Evolutionary conservation across 1,140 invertebrate genomes (phyloP).

Genomic region (Orchestia grillus): DNA sequence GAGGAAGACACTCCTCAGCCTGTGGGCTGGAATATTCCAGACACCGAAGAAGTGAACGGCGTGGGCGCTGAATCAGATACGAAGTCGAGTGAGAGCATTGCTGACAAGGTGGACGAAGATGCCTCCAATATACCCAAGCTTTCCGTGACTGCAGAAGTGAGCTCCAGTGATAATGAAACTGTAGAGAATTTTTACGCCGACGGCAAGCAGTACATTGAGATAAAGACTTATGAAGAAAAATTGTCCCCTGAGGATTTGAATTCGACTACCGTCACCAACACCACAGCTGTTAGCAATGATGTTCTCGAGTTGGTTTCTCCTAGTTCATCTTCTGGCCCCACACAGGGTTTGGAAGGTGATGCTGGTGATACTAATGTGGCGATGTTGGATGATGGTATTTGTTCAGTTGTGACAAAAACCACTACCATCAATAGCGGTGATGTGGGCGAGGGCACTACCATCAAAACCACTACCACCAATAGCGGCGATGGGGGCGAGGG

Average conservation of each 20-base stretch:
- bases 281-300: not conserved
- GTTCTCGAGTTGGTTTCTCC: not conserved
- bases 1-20: not conserved
- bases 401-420: not conserved
- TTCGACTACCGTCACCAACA: not conserved
- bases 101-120: not conserved
- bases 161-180: not conserved
- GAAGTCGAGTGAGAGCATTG: not conserved
- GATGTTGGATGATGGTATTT: not conserved
- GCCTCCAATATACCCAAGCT: not conserved
- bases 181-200: slow-evolving; percentile 37
- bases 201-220: slow-evolving; percentile 26
- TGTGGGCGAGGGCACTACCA: not conserved
- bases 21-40: slow-evolving; percentile 9
- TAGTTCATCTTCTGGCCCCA: not conserved
- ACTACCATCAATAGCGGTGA: not conserved
- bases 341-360: not conserved
- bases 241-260: not conserved
- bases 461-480: no score
- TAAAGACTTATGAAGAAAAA: slow-evolving; percentile 43
- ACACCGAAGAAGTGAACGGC: not conserved
- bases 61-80: not conserved
- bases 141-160: slow-evolving; percentile 3
- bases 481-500: no score
- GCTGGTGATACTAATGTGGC: not conserved